A percentile compares a stretch with the other conserved stretches of the same genome.
These are phyloP conservation scores for Polymixis flavicincta DNA, from an alignment of 2,888 invertebrate genomes.

Conservation along the genomic window DNA sequence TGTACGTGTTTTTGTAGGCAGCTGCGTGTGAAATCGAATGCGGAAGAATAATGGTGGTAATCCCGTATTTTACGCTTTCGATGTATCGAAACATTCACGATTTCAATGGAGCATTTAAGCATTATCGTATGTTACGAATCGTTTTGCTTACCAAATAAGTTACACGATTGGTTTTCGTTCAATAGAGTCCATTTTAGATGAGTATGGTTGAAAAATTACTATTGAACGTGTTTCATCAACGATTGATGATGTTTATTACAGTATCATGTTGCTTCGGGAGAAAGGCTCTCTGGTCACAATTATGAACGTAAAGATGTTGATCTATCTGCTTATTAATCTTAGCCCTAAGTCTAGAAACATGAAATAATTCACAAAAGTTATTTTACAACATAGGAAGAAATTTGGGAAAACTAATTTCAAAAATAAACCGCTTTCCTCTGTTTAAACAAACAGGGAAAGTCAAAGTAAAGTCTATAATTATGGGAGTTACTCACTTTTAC, in stretches of 20 bases:
- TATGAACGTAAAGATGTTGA: background rate
- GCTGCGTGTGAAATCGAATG: slow-evolving; percentile 54
- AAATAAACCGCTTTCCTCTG: background rate
- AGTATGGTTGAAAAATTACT: too few relatives aligned
- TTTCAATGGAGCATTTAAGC: slow-evolving; percentile 49
- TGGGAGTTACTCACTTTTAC: background rate
- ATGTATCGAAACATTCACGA: slow-evolving; percentile 50
- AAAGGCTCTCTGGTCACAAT: background rate
- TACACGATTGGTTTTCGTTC: slow-evolving; percentile 33
- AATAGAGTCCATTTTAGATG: slow-evolving; percentile 8
- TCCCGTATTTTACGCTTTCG: slow-evolving; percentile 40
- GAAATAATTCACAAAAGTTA: background rate
- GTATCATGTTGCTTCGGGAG: background rate
- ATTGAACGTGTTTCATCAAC: too few relatives aligned
- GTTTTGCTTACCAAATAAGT: slow-evolving; percentile 31
- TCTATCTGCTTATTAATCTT: background rate
- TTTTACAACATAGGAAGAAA: background rate
- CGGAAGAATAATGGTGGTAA: slow-evolving; percentile 62
- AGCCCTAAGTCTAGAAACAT: background rate
- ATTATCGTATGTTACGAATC: slow-evolving; percentile 34
- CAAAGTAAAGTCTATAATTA: background rate
- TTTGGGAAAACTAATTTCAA: too few relatives aligned
- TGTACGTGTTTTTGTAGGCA: slow-evolving; percentile 46
- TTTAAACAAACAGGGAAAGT: background rate
- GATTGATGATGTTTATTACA: background rate